Evolutionary conservation across 1,140 invertebrate genomes (phyloP), one percentile per base, ranked within the genome.

Genomic region (Delia radicum): DNA sequence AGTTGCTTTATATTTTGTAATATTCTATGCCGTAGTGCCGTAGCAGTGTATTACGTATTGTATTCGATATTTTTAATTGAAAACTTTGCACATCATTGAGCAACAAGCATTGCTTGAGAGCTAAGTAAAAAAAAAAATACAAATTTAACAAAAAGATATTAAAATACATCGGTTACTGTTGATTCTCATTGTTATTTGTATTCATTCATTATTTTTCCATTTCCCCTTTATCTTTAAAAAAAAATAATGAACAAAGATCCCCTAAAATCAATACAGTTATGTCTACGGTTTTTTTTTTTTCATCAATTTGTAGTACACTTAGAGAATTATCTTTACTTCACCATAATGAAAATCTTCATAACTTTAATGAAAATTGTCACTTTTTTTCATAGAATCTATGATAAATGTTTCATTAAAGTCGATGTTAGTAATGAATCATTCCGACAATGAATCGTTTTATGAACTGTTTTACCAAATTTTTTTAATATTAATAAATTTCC

Each of bases 21-120:
- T 42, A 42, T 42, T 42, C 37, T 15, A 42, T 42, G n/a, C n/a
- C n/a, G 37, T 42, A 3, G 37, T 42, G 12, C 37, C n/a, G 37
- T 42, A 3, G 37, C n/a, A 15, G 12, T 42, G 37, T 42, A 10
- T 65, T 28, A n/a, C n/a, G n/a, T 31, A 7, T 0, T 67, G 10
- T n/a, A 69, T 69, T 69, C 65, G 65, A 69, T 69, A 69, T 69
- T n/a, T n/a, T 69, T 69, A 69, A 69, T 69, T 69, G 29, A 69
- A 69, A 69, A 69, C 65, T 69, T 37, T 69, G 29, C 65, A 33
- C 65, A 69, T 69, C 29, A 33, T 69, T 69, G 65, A 69, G n/a
- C 48, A 55, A 55, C 48, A 55, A 55, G 18, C 4, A 55, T 55
- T 55, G 48, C 48, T 55, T 1, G 6, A 55, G 21, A 55, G n/a